Evolutionary conservation across 2,888 invertebrate species (phyloP).

Genomic region (Caradrina clavipalpis): DNA sequence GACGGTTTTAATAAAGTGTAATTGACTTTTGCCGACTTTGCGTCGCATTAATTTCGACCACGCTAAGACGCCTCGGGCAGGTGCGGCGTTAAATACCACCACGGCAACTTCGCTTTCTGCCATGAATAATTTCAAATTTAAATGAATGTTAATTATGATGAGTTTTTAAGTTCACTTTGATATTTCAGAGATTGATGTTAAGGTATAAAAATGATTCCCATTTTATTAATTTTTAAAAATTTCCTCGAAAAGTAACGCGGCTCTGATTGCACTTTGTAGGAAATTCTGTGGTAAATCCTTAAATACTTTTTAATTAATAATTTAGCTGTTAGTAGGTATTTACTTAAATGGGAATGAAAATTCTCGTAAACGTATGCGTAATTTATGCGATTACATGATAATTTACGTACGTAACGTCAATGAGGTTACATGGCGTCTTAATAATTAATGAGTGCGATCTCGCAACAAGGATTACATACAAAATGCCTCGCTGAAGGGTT

Average conservation of each 20-base stretch:
- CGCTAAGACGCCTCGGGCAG: slow-evolving; percentile 89
- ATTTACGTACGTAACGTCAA: slow-evolving; percentile 52
- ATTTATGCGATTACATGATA: slow-evolving; percentile 54
- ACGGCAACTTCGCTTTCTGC: slow-evolving; percentile 84
- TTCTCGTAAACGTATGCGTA: slow-evolving; percentile 27
- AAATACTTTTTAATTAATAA: not conserved
- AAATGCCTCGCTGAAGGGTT: slow-evolving; percentile 56
- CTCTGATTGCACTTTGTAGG: slow-evolving; percentile 7
- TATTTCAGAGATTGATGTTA: slow-evolving; percentile 74
- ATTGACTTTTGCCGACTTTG: slow-evolving; percentile 91
- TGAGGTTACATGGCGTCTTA: slow-evolving; percentile 54
- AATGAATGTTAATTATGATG: slow-evolving; percentile 89
- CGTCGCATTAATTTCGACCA: slow-evolving; percentile 90
- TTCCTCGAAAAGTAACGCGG: slow-evolving; percentile 6
- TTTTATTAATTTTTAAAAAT: slow-evolving; percentile 49
- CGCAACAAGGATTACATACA: slow-evolving; percentile 65
- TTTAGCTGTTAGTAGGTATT: not conserved
- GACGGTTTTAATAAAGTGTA: slow-evolving; percentile 91
- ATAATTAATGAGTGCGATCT: slow-evolving; percentile 64
- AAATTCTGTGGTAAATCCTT: not conserved
- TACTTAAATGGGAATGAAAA: slow-evolving; percentile 22
- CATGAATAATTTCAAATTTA: slow-evolving; percentile 88
- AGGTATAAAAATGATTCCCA: slow-evolving; percentile 63
- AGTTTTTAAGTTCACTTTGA: slow-evolving; percentile 82
- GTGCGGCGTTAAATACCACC: slow-evolving; percentile 88